Conservation (phyloP, 2,113 vertebrate species). For the Tragelaphus buxtoni region DNA sequence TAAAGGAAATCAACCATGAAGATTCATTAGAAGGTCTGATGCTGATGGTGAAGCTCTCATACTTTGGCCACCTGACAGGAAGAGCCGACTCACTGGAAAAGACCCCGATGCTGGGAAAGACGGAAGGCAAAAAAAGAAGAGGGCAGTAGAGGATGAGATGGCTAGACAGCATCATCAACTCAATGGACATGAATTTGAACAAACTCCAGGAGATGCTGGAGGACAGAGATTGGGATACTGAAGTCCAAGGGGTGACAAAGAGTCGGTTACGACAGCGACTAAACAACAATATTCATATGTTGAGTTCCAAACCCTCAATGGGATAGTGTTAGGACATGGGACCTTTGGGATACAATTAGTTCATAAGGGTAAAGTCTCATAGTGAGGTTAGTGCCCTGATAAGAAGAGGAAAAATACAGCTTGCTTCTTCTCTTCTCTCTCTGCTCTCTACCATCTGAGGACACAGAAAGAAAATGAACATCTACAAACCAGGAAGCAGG, state of each 20-base stretch:
- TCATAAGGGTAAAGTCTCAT: background rate
- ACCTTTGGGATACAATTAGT: background rate
- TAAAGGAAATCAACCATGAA: background rate
- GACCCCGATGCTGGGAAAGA: background rate
- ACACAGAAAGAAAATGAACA: background rate
- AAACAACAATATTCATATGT: background rate
- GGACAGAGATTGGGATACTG: background rate
- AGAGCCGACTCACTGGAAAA: background rate
- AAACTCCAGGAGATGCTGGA: background rate
- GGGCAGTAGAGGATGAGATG: background rate
- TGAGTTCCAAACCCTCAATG: background rate
- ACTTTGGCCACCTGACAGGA: background rate
- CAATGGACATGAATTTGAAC: background rate
- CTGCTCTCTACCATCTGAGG: background rate
- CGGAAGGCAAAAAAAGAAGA: background rate
- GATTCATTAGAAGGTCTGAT: background rate
- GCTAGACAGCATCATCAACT: background rate
- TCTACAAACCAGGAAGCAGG: background rate
- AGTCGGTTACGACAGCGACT: accelerated
- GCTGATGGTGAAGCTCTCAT: background rate
- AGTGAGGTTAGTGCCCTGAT: background rate
- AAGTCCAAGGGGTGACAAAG: background rate
- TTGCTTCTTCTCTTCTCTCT: background rate
- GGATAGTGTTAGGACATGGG: background rate
- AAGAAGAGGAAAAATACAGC: background rate